A percentile compares a stretch with the other conserved stretches of the same genome.
Conservation (phyloP, 2,797 vertebrate species). For the Hapalemur alaotrensis region DNA sequence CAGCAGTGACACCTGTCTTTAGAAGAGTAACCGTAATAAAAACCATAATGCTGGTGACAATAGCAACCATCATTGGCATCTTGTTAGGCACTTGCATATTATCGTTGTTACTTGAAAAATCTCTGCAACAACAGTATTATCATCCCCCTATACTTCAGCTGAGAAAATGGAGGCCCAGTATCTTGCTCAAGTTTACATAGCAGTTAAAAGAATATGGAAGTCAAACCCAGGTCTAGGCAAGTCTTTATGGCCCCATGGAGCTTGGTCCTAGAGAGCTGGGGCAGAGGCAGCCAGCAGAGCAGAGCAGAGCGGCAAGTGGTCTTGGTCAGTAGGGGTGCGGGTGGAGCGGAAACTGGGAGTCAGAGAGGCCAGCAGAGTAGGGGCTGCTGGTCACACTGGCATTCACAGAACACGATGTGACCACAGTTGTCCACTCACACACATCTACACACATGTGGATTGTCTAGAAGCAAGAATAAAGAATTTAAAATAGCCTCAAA, state of each 20-base stretch:
- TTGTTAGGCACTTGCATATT: too few relatives aligned
- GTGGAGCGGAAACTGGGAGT: too few relatives aligned
- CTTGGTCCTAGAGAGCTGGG: background rate
- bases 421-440: background rate
- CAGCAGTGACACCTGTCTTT: background rate
- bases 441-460: too few relatives aligned
- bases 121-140: background rate
- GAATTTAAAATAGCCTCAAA: background rate
- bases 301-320: background rate
- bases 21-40: background rate
- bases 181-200: background rate
- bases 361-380: background rate
- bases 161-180: background rate
- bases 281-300: background rate
- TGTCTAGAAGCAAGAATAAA: background rate
- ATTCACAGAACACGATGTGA: rapidly evolving
- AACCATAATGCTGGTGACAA: too few relatives aligned
- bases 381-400: background rate
- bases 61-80: background rate
- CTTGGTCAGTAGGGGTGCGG: rapidly evolving
- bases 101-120: too few relatives aligned
- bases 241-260: background rate
- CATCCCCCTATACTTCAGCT: background rate
- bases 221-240: background rate
- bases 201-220: background rate